Evolutionary conservation across 2,797 vertebrate species (phyloP).

Genomic region (Enteromius afrohamiltoni): DNA sequence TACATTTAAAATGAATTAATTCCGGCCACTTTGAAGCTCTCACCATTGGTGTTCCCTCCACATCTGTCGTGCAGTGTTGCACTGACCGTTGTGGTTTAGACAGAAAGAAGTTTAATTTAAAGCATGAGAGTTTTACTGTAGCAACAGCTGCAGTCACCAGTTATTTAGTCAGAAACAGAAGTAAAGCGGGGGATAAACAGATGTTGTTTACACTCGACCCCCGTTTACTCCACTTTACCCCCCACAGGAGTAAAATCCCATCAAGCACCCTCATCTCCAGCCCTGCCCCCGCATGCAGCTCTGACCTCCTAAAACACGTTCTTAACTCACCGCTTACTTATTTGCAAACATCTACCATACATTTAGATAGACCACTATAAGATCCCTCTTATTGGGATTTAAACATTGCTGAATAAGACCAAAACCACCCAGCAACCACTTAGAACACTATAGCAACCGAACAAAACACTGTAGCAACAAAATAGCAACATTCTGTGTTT

Average conservation of each 20-base stretch:
- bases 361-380: background rate
- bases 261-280: background rate
- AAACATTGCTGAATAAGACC: background rate
- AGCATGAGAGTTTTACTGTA: background rate
- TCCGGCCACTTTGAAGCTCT: too few relatives aligned
- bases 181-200: background rate
- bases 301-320: background rate
- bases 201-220: conserved; percentile 5
- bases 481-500: background rate
- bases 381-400: background rate
- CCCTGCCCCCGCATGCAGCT: background rate
- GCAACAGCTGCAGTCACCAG: background rate
- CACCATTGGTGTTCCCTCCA: too few relatives aligned
- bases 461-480: conserved; percentile 4
- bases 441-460: background rate
- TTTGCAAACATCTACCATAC: background rate
- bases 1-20: too few relatives aligned
- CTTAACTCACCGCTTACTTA: background rate
- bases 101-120: background rate
- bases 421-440: conserved; percentile 1
- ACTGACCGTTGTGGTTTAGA: too few relatives aligned
- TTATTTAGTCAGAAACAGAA: background rate
- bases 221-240: background rate
- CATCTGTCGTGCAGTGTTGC: too few relatives aligned
- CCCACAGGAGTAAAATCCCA: background rate